Percentiles rank a stretch among this genome's conserved stretches.
phyloP scores from a whole-genome alignment of 2,797 vertebrate species.

The Galagoides demidoff region DNA sequence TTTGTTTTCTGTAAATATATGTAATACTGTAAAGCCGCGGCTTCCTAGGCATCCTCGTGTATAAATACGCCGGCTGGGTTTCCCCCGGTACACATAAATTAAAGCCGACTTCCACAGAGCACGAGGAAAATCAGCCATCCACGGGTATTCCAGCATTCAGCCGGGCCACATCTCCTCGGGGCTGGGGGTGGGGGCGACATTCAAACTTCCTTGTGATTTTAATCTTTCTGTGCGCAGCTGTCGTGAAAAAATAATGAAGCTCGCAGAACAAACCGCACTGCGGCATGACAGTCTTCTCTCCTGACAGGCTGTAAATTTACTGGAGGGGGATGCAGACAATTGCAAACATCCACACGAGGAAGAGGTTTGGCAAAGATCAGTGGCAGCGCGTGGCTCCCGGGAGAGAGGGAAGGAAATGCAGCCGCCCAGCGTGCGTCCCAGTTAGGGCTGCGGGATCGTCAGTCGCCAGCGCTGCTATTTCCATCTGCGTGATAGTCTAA shows the following conservation, averaged over 20 bases:
- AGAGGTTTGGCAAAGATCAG: background rate
- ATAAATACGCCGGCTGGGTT: background rate
- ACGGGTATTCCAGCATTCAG: accelerated
- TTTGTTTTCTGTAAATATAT: slow-evolving; percentile 66
- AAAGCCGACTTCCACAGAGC: background rate
- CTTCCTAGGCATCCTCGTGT: background rate
- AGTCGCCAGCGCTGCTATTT: background rate
- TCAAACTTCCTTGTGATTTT: background rate
- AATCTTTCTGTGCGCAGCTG: background rate
- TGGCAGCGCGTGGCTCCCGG: background rate
- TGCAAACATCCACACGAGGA: background rate
- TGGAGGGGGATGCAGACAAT: background rate
- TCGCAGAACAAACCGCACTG: accelerated
- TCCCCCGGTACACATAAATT: background rate
- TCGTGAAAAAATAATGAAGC: background rate
- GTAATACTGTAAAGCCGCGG: background rate
- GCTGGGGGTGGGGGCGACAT: accelerated
- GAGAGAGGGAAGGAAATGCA: slow-evolving; percentile 34
- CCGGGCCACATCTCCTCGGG: background rate
- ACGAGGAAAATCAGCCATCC: background rate
- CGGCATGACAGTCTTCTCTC: background rate
- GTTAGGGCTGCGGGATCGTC: background rate
- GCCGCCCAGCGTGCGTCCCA: background rate
- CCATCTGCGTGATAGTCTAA: background rate
- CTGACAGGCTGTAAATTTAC: background rate